phyloP scores from a whole-genome alignment of 1,140 invertebrate species.

The Physella acuta region DNA sequence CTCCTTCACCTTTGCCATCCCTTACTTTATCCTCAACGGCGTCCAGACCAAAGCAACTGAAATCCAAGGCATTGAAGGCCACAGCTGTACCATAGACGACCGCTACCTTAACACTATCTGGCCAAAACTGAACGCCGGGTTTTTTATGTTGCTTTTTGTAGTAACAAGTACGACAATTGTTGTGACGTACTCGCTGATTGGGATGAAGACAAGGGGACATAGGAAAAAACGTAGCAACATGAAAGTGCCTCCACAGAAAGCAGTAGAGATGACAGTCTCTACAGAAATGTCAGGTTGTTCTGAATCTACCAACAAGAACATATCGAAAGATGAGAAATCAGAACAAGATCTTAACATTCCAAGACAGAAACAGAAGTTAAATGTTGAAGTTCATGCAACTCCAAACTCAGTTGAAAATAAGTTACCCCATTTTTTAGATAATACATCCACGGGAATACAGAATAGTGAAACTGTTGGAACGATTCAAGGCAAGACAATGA shows the following conservation, averaged over 20 bases:
- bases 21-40: neutral
- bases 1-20: neutral
- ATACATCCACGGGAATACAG: too few species aligned
- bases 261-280: neutral
- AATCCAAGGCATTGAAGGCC: neutral
- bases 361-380: too few species aligned
- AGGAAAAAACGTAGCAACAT: neutral
- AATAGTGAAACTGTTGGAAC: too few species aligned
- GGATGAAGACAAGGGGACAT: neutral
- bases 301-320: too few species aligned
- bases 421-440: too few species aligned
- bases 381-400: too few species aligned
- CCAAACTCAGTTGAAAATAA: too few species aligned
- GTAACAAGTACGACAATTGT: neutral
- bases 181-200: neutral
- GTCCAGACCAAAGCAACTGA: neutral
- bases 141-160: neutral
- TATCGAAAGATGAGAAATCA: too few species aligned
- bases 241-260: too few species aligned
- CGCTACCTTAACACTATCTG: neutral
- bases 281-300: neutral
- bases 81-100: neutral
- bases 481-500: too few species aligned
- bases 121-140: neutral
- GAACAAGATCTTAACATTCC: too few species aligned